phyloP scores from a whole-genome alignment of 2,888 invertebrate species.

The Ophion slaviceki region DNA sequence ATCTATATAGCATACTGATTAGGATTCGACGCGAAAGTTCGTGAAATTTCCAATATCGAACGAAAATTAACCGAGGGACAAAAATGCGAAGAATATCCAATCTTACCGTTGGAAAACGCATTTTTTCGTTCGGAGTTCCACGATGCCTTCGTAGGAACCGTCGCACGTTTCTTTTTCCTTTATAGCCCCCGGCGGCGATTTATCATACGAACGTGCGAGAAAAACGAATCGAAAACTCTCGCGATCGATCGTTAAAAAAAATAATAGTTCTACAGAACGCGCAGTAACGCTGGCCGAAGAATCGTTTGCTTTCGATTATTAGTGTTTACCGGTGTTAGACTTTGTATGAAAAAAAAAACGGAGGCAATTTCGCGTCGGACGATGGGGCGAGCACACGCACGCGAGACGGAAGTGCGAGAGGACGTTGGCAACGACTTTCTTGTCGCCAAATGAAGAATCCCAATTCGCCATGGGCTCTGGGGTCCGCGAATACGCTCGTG shows the following conservation, averaged over 20 bases:
- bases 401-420: conserved; percentile 42
- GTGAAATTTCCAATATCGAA: neutral
- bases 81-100: neutral
- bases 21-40: neutral
- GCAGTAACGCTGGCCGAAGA: neutral
- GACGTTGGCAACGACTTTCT: conserved; percentile 35
- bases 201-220: neutral
- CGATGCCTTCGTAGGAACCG: conserved; percentile 51
- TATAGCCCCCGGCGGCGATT: conserved; percentile 7
- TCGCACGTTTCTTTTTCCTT: conserved; percentile 40
- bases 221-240: conserved; percentile 4
- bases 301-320: neutral
- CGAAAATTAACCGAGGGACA: neutral
- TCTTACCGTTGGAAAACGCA: conserved; percentile 60
- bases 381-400: conserved; percentile 3
- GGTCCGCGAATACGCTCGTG: conserved; percentile 65
- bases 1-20: no score
- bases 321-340: neutral
- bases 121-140: conserved; percentile 57
- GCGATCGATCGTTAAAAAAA: conserved; percentile 25
- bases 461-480: conserved; percentile 58
- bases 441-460: conserved; percentile 57
- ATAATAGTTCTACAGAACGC: conserved; percentile 2
- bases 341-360: neutral
- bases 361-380: neutral